Percentiles rank a stretch among this genome's conserved stretches.
Evolutionary conservation across 2,888 invertebrate species (phyloP).

Genomic region (Myopa testacea): DNA sequence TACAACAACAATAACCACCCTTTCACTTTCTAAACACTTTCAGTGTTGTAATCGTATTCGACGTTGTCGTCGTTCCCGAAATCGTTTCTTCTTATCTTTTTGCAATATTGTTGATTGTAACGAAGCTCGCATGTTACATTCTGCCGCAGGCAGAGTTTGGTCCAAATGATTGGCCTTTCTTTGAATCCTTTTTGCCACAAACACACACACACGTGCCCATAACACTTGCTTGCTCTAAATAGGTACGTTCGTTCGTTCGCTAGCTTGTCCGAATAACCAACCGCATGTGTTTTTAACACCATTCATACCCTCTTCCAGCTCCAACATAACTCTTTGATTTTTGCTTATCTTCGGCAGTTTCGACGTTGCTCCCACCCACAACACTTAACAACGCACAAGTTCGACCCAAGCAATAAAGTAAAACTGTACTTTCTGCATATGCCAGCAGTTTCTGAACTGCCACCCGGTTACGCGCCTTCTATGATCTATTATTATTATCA

Average conservation of each 20-base stretch:
- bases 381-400: not conserved
- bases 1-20: no score
- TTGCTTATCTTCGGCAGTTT: not conserved
- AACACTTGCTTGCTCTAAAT: not conserved
- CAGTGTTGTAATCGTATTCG: no score
- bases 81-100: no score
- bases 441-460: no score
- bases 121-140: slow-evolving; percentile 21
- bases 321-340: slow-evolving; percentile 15
- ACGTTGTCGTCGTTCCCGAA: no score
- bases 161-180: not conserved
- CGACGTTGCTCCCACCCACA: not conserved
- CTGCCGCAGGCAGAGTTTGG: slow-evolving; percentile 13
- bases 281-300: slow-evolving; percentile 12
- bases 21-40: no score
- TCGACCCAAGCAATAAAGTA: slow-evolving; percentile 25
- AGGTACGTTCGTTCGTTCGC: slow-evolving; percentile 18
- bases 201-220: no score
- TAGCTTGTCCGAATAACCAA: slow-evolving; percentile 3
- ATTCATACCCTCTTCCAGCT: no score
- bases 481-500: no score
- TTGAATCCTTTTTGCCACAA: no score
- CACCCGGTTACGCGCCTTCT: no score
- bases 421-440: slow-evolving; percentile 26
- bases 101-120: slow-evolving; percentile 18